Conservation (phyloP, 2,797 vertebrate genomes). For the Leucoraja ocellata region DNA sequence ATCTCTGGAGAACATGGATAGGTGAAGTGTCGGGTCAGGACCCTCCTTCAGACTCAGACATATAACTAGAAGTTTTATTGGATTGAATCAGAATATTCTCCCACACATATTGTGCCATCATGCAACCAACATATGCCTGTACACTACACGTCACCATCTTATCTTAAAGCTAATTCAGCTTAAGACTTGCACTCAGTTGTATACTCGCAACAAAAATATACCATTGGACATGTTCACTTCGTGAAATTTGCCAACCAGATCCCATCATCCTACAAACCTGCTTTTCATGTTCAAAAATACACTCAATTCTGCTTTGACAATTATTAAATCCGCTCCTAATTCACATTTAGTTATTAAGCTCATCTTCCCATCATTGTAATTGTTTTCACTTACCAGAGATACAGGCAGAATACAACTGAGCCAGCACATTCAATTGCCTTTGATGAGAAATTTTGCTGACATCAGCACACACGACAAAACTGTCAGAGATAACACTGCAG, state of each 20-base stretch:
- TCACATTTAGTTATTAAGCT: background rate
- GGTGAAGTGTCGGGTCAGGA: too few relatives aligned
- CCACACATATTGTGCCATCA: background rate
- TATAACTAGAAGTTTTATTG: background rate
- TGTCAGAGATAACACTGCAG: constrained; percentile 63
- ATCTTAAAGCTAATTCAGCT: background rate
- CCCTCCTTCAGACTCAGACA: background rate
- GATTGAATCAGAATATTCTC: background rate
- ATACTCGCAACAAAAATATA: background rate
- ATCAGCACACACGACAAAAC: constrained; percentile 63
- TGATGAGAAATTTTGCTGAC: constrained; percentile 71
- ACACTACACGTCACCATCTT: background rate
- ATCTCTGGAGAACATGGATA: too few relatives aligned
- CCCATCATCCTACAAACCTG: background rate
- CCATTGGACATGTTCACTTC: background rate
- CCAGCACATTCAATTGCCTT: constrained; percentile 71
- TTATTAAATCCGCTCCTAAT: background rate
- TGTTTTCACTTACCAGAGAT: constrained; percentile 68
- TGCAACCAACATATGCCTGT: background rate
- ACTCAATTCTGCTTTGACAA: too few relatives aligned
- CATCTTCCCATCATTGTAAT: background rate
- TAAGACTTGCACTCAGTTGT: too few relatives aligned
- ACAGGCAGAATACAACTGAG: constrained; percentile 79
- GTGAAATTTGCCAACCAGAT: background rate
- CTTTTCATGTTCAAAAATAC: background rate